phyloP scores from a whole-genome alignment of 2,113 vertebrate species.

The Bucco capensis region DNA sequence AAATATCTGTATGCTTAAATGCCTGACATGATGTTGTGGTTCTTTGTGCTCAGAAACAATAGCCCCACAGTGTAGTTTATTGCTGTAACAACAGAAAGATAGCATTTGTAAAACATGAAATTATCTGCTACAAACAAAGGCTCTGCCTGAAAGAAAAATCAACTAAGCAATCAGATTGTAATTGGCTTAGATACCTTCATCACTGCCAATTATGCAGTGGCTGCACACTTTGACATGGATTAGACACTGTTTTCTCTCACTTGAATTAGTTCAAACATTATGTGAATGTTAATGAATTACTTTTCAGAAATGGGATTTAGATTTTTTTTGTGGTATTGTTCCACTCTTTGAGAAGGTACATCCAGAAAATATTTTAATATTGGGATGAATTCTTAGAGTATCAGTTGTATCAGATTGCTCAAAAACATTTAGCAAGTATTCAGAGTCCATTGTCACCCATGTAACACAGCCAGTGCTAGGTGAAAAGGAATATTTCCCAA shows the following conservation, averaged over 20 bases:
- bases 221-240: neutral
- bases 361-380: neutral
- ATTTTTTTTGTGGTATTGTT: neutral
- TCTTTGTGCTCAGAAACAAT: neutral
- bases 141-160: constrained; percentile 8
- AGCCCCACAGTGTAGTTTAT: neutral
- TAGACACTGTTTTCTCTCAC: neutral
- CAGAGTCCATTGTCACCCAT: neutral
- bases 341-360: neutral
- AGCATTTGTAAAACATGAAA: constrained; percentile 2
- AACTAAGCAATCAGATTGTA: neutral
- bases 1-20: neutral
- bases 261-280: neutral
- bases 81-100: neutral
- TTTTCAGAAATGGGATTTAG: neutral
- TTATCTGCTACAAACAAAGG: constrained; percentile 1
- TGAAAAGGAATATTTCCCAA: neutral
- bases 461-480: neutral
- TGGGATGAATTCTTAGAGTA: neutral
- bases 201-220: neutral
- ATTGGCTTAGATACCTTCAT: neutral
- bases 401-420: neutral
- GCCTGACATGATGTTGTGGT: neutral
- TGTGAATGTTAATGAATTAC: neutral
- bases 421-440: neutral